A percentile compares a stretch with the other conserved stretches of the same genome.
phyloP scores from a whole-genome alignment of 2,113 vertebrate genomes.

The Xiphophorus couchianus region DNA sequence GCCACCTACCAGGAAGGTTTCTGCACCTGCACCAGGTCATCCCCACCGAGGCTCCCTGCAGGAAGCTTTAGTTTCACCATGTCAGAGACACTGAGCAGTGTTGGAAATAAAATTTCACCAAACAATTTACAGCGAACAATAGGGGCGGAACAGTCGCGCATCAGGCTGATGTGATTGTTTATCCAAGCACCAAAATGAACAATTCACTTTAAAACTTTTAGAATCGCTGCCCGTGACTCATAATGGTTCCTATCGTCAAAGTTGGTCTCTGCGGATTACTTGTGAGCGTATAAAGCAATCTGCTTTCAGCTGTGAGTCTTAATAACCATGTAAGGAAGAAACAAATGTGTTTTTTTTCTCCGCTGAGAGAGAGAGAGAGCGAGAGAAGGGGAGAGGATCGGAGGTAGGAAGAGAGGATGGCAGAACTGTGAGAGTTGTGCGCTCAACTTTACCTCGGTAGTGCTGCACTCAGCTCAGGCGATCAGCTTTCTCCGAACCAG shows the following conservation, averaged over 20 bases:
- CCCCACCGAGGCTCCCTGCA: background rate
- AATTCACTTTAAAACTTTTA: background rate
- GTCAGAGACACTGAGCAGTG: background rate
- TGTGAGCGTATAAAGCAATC: background rate
- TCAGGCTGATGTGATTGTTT: background rate
- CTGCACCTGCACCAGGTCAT: slow-evolving; percentile 64
- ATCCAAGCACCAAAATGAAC: background rate
- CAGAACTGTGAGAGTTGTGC: slow-evolving; percentile 49
- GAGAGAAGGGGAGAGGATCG: background rate
- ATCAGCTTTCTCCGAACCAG: slow-evolving; percentile 32
- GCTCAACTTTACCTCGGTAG: slow-evolving; percentile 74
- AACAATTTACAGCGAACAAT: background rate
- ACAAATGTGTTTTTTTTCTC: background rate
- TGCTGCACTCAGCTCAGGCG: slow-evolving; percentile 36
- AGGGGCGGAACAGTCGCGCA: background rate
- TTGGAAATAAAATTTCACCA: background rate
- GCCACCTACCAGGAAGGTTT: slow-evolving; percentile 15
- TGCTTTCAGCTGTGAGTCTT: background rate
- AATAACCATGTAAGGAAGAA: slow-evolving; percentile 52
- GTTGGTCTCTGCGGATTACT: background rate
- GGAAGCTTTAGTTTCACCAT: slow-evolving; percentile 3
- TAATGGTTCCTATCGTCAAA: background rate
- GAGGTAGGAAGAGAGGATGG: slow-evolving; percentile 28
- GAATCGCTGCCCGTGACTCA: background rate
- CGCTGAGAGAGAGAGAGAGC: background rate